Conservation (phyloP, 2,797 vertebrate species). For the Cichlasoma orientale region DNA sequence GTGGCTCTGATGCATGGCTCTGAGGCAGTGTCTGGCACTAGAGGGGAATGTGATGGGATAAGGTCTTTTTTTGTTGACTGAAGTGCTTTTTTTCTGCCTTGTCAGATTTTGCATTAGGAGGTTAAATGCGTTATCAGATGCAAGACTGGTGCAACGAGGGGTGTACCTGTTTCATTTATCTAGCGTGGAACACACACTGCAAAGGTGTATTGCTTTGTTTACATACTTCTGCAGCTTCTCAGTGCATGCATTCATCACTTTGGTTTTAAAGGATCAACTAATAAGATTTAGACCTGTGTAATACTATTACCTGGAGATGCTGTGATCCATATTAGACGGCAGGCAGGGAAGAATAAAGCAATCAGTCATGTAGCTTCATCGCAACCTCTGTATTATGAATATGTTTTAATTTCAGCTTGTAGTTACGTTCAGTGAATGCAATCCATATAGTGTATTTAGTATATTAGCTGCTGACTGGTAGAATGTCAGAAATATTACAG, state of each 20-base stretch:
- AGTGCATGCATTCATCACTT: conserved; percentile 17
- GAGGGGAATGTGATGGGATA: conserved; percentile 39
- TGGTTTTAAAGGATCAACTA: not conserved
- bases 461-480: not conserved
- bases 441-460: not conserved
- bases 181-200: not conserved
- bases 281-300: not conserved
- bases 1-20: conserved; percentile 46
- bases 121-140: conserved; percentile 19
- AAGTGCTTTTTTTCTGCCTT: conserved; percentile 11
- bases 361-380: not conserved
- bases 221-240: not conserved
- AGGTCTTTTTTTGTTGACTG: conserved; percentile 32
- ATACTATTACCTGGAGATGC: conserved; percentile 22
- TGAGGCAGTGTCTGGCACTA: conserved; percentile 28
- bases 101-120: conserved; percentile 13
- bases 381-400: conserved; percentile 3
- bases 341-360: not conserved
- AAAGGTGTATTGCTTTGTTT: not conserved
- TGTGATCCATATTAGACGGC: conserved; percentile 23
- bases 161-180: not conserved
- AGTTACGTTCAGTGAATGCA: not conserved
- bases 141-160: not conserved
- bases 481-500: not conserved
- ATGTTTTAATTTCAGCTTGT: not conserved